These are phyloP conservation scores for Drosophila mettleri DNA, from an alignment of 2,888 invertebrate species.

Conservation along the genomic window DNA sequence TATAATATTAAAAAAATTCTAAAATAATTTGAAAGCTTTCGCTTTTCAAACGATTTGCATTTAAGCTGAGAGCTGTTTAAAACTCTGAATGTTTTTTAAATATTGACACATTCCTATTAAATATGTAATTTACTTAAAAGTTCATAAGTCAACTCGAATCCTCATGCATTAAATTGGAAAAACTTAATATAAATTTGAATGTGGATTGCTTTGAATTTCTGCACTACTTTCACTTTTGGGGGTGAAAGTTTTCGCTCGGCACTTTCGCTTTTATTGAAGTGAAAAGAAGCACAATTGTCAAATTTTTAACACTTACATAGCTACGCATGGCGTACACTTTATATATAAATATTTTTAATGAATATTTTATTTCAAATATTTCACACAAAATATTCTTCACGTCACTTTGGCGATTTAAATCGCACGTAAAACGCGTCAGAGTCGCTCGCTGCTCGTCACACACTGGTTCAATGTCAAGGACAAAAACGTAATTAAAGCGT, in stretches of 20 bases:
- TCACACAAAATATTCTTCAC: slow-evolving; percentile 30
- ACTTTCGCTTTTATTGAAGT: slow-evolving; percentile 65
- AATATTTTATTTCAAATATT: slow-evolving; percentile 25
- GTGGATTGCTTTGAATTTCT: slow-evolving; percentile 28
- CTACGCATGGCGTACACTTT: slow-evolving; percentile 43
- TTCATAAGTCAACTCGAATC: neutral
- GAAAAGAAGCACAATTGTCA: slow-evolving; percentile 13
- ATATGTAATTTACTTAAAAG: neutral
- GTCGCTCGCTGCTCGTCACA: slow-evolving; percentile 35
- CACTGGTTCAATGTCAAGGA: slow-evolving; percentile 83
- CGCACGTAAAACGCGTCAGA: slow-evolving; percentile 58
- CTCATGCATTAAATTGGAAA: neutral
- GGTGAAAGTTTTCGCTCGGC: slow-evolving; percentile 63
- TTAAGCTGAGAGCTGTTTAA: no score
- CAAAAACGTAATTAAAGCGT: slow-evolving; percentile 83
- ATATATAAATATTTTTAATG: neutral
- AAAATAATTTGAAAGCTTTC: neutral
- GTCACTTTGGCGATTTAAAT: slow-evolving; percentile 45
- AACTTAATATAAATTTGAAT: slow-evolving; percentile 57
- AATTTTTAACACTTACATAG: slow-evolving; percentile 59
- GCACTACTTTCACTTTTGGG: slow-evolving; percentile 66
- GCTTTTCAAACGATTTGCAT: no score
- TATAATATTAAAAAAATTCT: neutral
- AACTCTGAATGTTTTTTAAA: neutral
- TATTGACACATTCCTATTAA: neutral